phyloP scores from a whole-genome alignment of 2,113 vertebrate genomes.

The Trachemys scripta region DNA sequence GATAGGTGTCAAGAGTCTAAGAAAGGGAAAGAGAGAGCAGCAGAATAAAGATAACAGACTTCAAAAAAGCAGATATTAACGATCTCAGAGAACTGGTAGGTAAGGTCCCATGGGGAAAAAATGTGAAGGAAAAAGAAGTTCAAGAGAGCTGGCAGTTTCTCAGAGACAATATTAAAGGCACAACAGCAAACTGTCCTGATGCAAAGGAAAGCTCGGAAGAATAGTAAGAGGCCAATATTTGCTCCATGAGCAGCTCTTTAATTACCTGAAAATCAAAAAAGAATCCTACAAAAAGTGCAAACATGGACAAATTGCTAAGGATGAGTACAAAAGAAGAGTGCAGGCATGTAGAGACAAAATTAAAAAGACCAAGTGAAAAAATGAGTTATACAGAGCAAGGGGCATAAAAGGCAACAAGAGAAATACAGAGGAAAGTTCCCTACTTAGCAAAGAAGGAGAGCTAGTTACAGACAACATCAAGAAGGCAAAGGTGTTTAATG shows the following conservation, averaged over 20 bases:
- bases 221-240: not conserved
- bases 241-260: not conserved
- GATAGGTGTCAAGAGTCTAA: not conserved
- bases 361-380: not conserved
- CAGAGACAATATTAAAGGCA: not conserved
- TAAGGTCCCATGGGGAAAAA: not conserved
- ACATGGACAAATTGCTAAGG: not conserved
- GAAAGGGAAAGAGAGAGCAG: not conserved
- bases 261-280: not conserved
- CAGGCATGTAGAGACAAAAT: not conserved
- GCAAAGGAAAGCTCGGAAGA: not conserved
- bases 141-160: not conserved
- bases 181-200: not conserved
- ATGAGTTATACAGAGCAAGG: not conserved
- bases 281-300: not conserved
- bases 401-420: not conserved
- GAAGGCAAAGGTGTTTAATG: not conserved
- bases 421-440: not conserved
- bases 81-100: not conserved
- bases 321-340: not conserved
- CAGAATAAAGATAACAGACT: not conserved
- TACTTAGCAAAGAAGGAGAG: not conserved
- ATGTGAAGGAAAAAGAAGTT: not conserved
- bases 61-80: not conserved
- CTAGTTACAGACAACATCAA: not conserved